These are phyloP conservation scores for Leucopsar rothschildi DNA, from an alignment of 2,113 vertebrate species.

Conservation along the genomic window DNA sequence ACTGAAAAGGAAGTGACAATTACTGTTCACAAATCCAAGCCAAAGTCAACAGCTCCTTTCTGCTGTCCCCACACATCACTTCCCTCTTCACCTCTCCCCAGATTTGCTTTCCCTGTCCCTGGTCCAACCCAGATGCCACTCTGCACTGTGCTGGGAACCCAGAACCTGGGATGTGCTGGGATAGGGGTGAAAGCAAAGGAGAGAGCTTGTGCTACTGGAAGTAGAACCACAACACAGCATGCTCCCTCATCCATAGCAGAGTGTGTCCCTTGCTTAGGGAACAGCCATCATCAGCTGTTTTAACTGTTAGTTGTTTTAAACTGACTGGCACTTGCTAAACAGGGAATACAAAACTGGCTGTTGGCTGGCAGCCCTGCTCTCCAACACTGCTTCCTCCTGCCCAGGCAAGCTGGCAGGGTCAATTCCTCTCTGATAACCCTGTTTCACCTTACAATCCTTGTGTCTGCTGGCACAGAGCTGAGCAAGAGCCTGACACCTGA, in stretches of 20 bases:
- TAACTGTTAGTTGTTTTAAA: not conserved
- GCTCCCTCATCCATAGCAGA: not conserved
- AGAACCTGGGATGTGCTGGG: not conserved
- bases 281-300: not conserved
- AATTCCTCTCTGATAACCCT: not conserved
- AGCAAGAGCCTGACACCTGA: not conserved
- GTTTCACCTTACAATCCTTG: not conserved
- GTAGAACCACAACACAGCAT: accelerated
- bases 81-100: not conserved
- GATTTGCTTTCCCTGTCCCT: not conserved
- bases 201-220: not conserved
- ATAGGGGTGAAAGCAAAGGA: not conserved
- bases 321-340: not conserved
- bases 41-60: constrained; percentile 11
- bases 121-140: not conserved
- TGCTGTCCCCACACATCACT: not conserved
- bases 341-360: not conserved
- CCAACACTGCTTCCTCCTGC: not conserved
- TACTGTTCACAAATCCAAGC: not conserved
- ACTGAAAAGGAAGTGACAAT: not conserved
- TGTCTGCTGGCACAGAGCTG: not conserved
- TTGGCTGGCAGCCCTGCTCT: not conserved
- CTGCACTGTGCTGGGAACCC: not conserved
- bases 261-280: not conserved
- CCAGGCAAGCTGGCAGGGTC: not conserved